These are phyloP conservation scores for Neotoxoptera formosana DNA, from an alignment of 1,140 invertebrate genomes.

Conservation along the genomic window DNA sequence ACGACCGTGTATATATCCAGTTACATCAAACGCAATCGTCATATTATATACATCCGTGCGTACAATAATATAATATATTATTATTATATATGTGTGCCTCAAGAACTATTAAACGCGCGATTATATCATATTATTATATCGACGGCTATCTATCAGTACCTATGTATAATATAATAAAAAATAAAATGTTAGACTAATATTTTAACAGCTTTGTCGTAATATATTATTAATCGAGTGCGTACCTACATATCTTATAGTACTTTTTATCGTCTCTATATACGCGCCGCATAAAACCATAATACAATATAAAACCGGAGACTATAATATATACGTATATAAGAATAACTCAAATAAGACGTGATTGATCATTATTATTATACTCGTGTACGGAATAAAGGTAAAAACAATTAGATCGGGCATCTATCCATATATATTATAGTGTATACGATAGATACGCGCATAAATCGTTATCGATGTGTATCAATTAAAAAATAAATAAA, in stretches of 20 bases:
- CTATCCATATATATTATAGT: background rate
- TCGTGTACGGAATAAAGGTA: background rate
- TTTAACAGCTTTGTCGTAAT: background rate
- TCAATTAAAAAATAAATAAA: conserved; percentile 31
- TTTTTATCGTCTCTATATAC: background rate
- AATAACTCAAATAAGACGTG: too few species aligned
- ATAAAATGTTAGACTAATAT: conserved; percentile 6
- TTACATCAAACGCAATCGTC: background rate
- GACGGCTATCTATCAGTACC: background rate
- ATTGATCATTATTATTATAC: conserved; percentile 7
- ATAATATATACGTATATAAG: too few species aligned
- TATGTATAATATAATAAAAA: background rate
- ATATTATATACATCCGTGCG: background rate
- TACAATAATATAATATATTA: too few species aligned
- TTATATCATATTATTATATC: background rate
- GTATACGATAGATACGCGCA: background rate
- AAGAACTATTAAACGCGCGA: background rate
- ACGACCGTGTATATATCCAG: background rate
- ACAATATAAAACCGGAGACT: background rate
- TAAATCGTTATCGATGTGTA: conserved; percentile 16
- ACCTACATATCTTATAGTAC: background rate
- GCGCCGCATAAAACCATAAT: background rate
- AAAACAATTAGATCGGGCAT: conserved; percentile 8
- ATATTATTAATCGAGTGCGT: background rate
- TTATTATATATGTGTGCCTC: background rate